A percentile compares a stretch with the other conserved stretches of the same genome.
These are phyloP conservation scores for Hipposideros larvatus DNA, from an alignment of 2,797 vertebrate genomes.

Conservation along the genomic window DNA sequence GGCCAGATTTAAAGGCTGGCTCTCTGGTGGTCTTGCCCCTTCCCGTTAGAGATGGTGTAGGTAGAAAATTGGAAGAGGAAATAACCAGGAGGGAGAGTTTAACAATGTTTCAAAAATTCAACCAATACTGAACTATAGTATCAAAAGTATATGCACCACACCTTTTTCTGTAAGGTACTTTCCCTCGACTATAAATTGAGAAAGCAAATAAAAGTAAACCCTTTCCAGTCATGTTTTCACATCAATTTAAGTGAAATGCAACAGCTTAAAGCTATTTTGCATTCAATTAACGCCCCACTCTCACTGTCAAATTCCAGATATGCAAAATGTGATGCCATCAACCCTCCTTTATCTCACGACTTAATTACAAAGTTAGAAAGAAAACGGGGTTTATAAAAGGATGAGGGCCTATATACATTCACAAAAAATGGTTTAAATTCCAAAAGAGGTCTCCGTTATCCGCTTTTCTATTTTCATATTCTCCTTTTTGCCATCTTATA, in stretches of 20 bases:
- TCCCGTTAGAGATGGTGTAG: not conserved
- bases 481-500: not conserved
- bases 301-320: not conserved
- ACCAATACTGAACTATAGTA: not conserved
- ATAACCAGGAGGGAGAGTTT: not conserved
- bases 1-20: not conserved
- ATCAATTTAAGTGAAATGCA: not conserved
- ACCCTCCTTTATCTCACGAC: not conserved
- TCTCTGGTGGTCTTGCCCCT: not conserved
- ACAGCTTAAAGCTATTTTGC: not conserved
- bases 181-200: not conserved
- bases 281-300: fast-evolving
- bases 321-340: fast-evolving
- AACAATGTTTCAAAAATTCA: not conserved
- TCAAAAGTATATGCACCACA: fast-evolving
- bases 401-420: too few species aligned
- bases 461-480: not conserved
- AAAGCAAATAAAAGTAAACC: not conserved
- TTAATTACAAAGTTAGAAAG: not conserved
- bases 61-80: not conserved
- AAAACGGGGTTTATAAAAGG: not conserved
- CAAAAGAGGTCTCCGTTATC: not conserved
- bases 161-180: not conserved
- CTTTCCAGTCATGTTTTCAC: not conserved
- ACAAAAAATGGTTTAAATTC: not conserved